These are phyloP conservation scores for Ophion ellenae DNA, from an alignment of 2,888 invertebrate genomes.

Conservation along the genomic window DNA sequence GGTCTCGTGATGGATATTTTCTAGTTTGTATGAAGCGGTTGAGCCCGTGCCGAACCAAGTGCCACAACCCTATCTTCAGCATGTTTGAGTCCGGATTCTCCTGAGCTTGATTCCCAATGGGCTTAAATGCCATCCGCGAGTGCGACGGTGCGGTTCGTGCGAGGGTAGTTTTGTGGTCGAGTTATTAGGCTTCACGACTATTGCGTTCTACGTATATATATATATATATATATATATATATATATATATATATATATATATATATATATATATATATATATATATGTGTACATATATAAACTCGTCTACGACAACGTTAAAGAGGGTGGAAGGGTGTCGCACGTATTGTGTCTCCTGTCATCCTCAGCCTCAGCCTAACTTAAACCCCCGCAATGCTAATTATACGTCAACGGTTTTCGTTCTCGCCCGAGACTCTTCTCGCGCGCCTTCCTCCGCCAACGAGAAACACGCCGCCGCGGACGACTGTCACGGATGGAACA, in stretches of 20 bases:
- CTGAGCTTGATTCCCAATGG: conserved; percentile 74
- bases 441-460: conserved; percentile 56
- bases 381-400: conserved; percentile 81
- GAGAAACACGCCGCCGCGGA: conserved; percentile 63
- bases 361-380: conserved; percentile 80
- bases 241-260: background rate
- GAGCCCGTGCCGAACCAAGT: conserved; percentile 14
- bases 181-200: conserved; percentile 70
- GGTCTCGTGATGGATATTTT: background rate
- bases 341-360: conserved; percentile 81
- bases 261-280: conserved; percentile 11
- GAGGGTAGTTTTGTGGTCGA: conserved; percentile 75
- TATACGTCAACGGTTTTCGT: conserved; percentile 78
- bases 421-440: conserved; percentile 66
- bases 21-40: too few relatives aligned
- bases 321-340: conserved; percentile 66
- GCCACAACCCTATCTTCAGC: conserved; percentile 18
- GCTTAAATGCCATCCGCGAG: conserved; percentile 71
- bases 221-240: conserved; percentile 16
- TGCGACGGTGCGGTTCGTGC: conserved; percentile 31
- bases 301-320: conserved; percentile 45
- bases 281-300: background rate
- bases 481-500: conserved; percentile 76
- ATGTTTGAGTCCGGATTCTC: background rate
- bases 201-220: conserved; percentile 14